Conservation (phyloP, 2,888 invertebrate species). For the Drosophila infuscata region DNA sequence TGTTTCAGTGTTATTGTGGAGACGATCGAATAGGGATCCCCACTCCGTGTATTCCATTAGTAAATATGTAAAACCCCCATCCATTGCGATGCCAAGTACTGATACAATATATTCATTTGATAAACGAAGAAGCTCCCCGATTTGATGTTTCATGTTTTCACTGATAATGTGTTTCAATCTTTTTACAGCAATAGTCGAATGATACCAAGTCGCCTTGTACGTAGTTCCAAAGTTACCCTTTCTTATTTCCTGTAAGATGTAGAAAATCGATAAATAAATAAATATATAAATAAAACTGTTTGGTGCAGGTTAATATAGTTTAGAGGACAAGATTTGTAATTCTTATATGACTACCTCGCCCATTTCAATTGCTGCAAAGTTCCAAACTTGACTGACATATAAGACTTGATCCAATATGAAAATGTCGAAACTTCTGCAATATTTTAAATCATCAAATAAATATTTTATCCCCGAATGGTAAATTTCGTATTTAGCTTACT, state of each 20-base stretch:
- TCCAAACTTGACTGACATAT: not conserved
- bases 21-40: not conserved
- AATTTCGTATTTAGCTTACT: not conserved
- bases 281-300: not conserved
- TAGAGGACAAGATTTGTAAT: not conserved
- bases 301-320: too few species aligned
- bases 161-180: not conserved
- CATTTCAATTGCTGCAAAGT: not conserved
- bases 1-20: not conserved
- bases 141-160: not conserved
- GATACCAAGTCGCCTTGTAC: too few species aligned
- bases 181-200: not conserved
- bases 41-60: not conserved
- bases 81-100: not conserved
- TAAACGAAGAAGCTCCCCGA: not conserved
- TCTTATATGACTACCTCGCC: not conserved
- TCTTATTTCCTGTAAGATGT: too few species aligned
- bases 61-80: not conserved
- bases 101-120: not conserved
- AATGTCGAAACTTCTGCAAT: not conserved
- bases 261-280: not conserved
- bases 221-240: too few species aligned
- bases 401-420: not conserved
- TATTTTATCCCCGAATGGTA: not conserved
- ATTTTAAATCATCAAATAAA: not conserved